Evolutionary conservation across 1,140 invertebrate genomes (phyloP), one percentile per base, ranked within the genome.

Genomic region (Drosophila serrata): DNA sequence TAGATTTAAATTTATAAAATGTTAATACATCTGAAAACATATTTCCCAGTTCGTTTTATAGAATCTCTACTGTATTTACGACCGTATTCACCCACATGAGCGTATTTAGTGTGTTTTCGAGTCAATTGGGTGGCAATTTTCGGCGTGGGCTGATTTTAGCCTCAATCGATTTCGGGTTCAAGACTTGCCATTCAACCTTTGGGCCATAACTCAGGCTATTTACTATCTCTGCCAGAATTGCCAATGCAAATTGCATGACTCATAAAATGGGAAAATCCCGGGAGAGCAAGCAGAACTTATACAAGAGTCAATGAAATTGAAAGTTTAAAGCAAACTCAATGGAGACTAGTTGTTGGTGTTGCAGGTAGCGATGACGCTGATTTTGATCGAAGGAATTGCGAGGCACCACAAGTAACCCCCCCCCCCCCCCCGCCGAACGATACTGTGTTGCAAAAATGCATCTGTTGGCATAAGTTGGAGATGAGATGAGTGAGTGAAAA

Each of bases 301-400:
- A 64, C 67, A 56, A 76, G 33, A 75, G 42, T 82, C 79, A 87
- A 80, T 82, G 82, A 87, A 87, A 87, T 63, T 60, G 84, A 87
- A 88, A 87, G 82, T 87, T 77, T 40, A 74, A 58, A 46, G 72
- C 76, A 84, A 73, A 31, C 48, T 82, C 75, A 75, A 68, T 70
- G 75, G 61, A 46, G 55, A 29, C 59, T 74, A 85, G 77, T 27
- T 49, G 55, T 43, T 75, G 35, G 35, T 70, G 62, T 24, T 40
- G 51, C 24, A 80, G 61, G 70, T 75, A 67, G 68, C 49, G 51
- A 61, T 75, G 60, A 58, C 65, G 65, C 67, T 59, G 62, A 77
- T 77, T 77, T 76, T 68, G 62, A 77, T 77, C 74, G 56, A 8
- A 8, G 51, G 29, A 73, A 69, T 67, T 29, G 64, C 49, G 64